phyloP scores from a whole-genome alignment of 2,113 vertebrate species.

The Emydocephalus ijimae region DNA sequence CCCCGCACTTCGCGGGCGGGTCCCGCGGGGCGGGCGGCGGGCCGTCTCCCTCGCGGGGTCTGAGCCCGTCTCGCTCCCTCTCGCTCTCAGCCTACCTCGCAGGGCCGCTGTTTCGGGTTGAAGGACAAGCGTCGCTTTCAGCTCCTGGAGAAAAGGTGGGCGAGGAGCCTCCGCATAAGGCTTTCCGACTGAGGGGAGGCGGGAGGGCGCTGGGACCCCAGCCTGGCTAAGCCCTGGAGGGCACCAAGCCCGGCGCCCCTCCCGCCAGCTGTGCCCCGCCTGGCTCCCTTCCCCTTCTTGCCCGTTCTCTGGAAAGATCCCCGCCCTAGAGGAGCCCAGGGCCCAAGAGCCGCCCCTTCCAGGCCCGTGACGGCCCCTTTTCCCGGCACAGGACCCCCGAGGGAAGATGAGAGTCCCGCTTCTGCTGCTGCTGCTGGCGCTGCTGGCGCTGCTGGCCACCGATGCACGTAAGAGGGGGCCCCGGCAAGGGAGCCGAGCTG shows the following conservation, averaged over 20 bases:
- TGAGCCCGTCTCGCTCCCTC: not conserved
- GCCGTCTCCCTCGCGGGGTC: not conserved
- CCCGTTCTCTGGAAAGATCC: not conserved
- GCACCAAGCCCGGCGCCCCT: not conserved
- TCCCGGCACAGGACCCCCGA: not conserved
- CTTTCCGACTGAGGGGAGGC: not conserved
- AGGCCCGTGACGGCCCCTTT: not conserved
- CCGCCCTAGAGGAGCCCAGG: not conserved
- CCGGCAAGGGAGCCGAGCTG: not conserved
- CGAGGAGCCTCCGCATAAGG: not conserved
- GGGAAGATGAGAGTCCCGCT: constrained; percentile 34
- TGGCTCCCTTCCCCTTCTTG: not conserved
- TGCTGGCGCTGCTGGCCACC: constrained; percentile 12
- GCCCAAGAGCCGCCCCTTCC: not conserved
- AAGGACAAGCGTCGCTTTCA: not conserved
- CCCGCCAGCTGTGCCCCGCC: not conserved
- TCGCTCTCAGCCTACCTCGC: not conserved
- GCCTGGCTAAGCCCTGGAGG: not conserved
- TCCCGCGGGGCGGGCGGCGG: not conserved
- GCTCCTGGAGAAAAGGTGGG: not conserved
- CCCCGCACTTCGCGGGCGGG: not conserved
- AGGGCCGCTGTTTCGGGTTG: not conserved
- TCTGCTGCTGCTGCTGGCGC: constrained; percentile 30
- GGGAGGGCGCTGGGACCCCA: fast-evolving
- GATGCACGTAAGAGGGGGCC: constrained; percentile 35